Evolutionary conservation across 2,888 invertebrate species (phyloP).

Genomic region (Zootermopsis nevadensis): DNA sequence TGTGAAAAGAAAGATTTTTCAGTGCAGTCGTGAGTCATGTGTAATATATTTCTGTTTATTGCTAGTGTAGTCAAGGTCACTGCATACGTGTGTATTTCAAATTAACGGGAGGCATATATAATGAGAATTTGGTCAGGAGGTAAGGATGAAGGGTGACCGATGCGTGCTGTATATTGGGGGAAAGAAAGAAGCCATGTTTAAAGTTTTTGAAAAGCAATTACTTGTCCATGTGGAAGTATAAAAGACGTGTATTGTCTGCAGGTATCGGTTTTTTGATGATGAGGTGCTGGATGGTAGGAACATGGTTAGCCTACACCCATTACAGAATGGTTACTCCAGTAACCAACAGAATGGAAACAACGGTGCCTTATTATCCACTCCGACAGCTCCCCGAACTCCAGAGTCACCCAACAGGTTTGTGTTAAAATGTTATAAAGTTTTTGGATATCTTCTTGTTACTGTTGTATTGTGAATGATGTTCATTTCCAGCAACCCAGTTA

Average conservation of each 20-base stretch:
- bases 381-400: constrained; percentile 75
- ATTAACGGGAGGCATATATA: no score
- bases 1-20: no score
- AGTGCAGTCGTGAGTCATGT: no score
- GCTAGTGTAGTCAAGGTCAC: no score
- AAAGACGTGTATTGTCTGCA: constrained; percentile 43
- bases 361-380: constrained; percentile 68
- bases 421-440: neutral
- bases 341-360: constrained; percentile 31
- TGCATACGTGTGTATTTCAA: no score
- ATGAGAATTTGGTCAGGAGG: no score
- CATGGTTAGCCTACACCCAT: constrained; percentile 58
- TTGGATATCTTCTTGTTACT: no score
- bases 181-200: neutral
- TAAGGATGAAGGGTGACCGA: no score
- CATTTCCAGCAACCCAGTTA: no score
- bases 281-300: constrained; percentile 62
- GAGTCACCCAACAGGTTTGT: constrained; percentile 53
- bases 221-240: neutral
- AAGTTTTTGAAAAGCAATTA: neutral
- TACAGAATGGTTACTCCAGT: constrained; percentile 52
- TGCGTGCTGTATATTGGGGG: no score
- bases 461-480: no score
- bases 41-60: no score
- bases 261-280: constrained; percentile 64